Evolutionary conservation across 2,797 vertebrate genomes (phyloP).

Genomic region (Chloroceryle inda): DNA sequence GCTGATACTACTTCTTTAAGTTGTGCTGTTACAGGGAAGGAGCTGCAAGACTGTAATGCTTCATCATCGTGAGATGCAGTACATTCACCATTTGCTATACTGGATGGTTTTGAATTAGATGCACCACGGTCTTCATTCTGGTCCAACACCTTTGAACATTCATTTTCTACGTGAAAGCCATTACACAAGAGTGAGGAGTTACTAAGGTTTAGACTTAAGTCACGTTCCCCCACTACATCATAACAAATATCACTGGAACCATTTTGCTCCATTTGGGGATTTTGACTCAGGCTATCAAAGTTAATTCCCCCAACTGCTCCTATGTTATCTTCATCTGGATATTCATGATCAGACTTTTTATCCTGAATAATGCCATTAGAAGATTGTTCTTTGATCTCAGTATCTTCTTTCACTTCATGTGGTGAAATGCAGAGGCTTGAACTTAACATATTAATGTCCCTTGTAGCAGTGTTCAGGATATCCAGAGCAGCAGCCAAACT

Average conservation of each 20-base stretch:
- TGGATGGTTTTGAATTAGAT: constrained; percentile 72
- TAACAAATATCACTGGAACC: constrained; percentile 87
- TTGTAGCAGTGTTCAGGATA: constrained; percentile 90
- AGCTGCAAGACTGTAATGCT: constrained; percentile 80
- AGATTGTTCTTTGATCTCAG: constrained; percentile 78
- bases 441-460: constrained; percentile 87
- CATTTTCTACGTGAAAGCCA: constrained; percentile 83
- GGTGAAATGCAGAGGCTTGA: constrained; percentile 82
- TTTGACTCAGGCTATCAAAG: constrained; percentile 72
- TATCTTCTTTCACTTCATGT: constrained; percentile 80
- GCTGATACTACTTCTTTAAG: constrained; percentile 81
- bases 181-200: constrained; percentile 82
- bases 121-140: constrained; percentile 72
- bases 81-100: constrained; percentile 76
- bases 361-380: constrained; percentile 77
- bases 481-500: constrained; percentile 94
- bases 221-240: constrained; percentile 72
- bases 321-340: constrained; percentile 84
- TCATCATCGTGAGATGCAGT: constrained; percentile 67
- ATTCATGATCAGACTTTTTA: constrained; percentile 82
- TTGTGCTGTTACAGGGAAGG: constrained; percentile 81
- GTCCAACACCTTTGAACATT: constrained; percentile 62
- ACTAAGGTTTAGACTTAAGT: constrained; percentile 63
- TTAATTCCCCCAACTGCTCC: constrained; percentile 92
- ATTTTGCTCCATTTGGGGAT: constrained; percentile 83